Percentiles rank a stretch among this genome's conserved stretches.
Evolutionary conservation across 2,797 vertebrate genomes (phyloP).

Genomic region (Alfaro cultratus): DNA sequence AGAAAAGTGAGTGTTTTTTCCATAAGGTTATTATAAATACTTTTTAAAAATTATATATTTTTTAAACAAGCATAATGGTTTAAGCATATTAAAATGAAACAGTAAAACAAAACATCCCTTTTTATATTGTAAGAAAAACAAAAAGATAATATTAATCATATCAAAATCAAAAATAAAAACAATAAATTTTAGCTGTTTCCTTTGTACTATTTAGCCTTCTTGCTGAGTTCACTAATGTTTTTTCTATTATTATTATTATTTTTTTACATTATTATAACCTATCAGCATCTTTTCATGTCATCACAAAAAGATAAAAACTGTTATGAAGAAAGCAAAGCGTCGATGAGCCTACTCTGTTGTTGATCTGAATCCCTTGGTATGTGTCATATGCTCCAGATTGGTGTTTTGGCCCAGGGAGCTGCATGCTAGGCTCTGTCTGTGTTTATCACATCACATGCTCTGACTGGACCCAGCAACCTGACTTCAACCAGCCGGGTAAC

Average conservation of each 20-base stretch:
- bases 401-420: conserved; percentile 13
- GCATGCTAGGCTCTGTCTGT: conserved; percentile 16
- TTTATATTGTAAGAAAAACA: background rate
- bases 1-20: too few species aligned
- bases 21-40: too few species aligned
- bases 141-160: background rate
- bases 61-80: background rate
- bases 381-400: background rate
- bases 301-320: background rate
- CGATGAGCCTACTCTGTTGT: background rate
- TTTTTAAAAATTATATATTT: background rate
- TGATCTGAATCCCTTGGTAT: background rate
- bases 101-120: background rate
- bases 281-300: background rate
- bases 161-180: background rate
- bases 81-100: background rate
- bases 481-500: conserved; percentile 36
- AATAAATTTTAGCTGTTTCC: too few species aligned
- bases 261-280: too few species aligned
- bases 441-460: conserved; percentile 35
- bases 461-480: conserved; percentile 24
- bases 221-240: too few species aligned
- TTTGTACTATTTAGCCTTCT: too few species aligned
- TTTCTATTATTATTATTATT: background rate
- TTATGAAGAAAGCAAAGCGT: background rate